Evolutionary conservation across 1,140 invertebrate species (phyloP), one percentile per base, ranked within the genome.

Genomic region (Trichonephila clavipes): DNA sequence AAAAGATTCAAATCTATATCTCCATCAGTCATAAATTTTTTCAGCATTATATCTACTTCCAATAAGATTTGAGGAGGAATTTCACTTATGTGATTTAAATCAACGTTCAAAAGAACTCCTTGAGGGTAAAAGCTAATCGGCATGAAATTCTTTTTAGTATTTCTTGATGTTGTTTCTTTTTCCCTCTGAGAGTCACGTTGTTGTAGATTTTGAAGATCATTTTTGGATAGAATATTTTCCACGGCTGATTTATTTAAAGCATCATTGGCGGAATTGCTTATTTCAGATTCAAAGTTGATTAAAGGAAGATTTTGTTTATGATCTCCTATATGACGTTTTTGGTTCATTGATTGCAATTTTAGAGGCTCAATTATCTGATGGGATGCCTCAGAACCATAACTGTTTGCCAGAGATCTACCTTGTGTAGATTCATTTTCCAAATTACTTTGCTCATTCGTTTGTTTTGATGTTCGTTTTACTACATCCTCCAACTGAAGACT

Each of bases 11-110:
- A 24, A 58, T 93, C 66, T 44, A 93, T 93, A 21, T 93, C 21
- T 21, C 92, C 92, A 51, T 82, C 59, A 16, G 24, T 81, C 92
- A 93, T 93, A 66, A 61, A 93, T 58, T 59, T 93, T 19, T 93
- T 93, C 18, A 93, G 92, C 92, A 93, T 93, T 44, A 44, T 93
- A 51, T 93, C 92, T 6, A 93, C 92, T 82, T 93, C 92, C 1
- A 88, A 14, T 12, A 93, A 59, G 59, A 87, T 88, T 82, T 88
- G 66, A 24, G 92, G 85, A 19, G 92, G 92, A 21, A 93, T 77
- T 88, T 93, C 92, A 24, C 88, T 93, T 19, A 93, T 88, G 8
- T 93, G 86, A 51, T 61, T 62, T 81, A 93, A 88, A 64, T 88
- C 44, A 18, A 93, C 86, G 24, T 88, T 93, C 21, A 93, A 24